Evolutionary conservation across 35 echinoderm and acorn worm genomes (phyloP), one percentile per base, ranked within the genome.

Genomic region (Apostichopus japonicus): DNA sequence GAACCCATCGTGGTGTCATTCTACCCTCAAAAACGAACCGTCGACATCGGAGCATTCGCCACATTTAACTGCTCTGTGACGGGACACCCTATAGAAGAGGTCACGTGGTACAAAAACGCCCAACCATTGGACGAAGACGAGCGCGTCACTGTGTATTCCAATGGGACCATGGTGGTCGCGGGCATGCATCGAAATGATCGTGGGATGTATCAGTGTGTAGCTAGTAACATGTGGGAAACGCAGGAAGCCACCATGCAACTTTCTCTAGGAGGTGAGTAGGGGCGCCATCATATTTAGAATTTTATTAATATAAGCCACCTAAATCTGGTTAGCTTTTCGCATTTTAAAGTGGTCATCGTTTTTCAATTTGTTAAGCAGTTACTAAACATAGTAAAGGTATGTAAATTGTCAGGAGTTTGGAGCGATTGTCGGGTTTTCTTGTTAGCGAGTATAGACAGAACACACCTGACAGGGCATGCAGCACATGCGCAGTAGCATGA

Each of bases 181-280:
- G 93, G 92, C 10, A 96, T 99, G 95, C 91, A 88, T 11, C 88
- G 97, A 58, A 95, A 95, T 11, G 97, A 99, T 51, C 54, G 92
- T 10, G 97, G 97, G 44, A 99, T 99, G 97, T 99, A 99, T 77
- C 97, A 99, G 71, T 99, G 97, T 86, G 95, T 99, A 88, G 97
- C 95, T 3, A 95, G 91, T 56, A 99, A 99, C 71, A 91, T 59
- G 55, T 95, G 95, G 97, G 95, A 99, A 53, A 95, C 95, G 13
- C 80, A 95, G 72, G 97, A 96, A 79, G 97, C 97, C 5, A 99
- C 97, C 7, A 96, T 99, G 95, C 95, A 99, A 80, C 93, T 99
- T 2, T 96, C 97, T 56, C 88, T 99, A 0, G 97, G 97, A 77
- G 97, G 97, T 99, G 88, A 75, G 22, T 75, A 19, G 16, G 70